phyloP scores from a whole-genome alignment of 2,888 invertebrate species.

The Lepidochitona cinerea region DNA sequence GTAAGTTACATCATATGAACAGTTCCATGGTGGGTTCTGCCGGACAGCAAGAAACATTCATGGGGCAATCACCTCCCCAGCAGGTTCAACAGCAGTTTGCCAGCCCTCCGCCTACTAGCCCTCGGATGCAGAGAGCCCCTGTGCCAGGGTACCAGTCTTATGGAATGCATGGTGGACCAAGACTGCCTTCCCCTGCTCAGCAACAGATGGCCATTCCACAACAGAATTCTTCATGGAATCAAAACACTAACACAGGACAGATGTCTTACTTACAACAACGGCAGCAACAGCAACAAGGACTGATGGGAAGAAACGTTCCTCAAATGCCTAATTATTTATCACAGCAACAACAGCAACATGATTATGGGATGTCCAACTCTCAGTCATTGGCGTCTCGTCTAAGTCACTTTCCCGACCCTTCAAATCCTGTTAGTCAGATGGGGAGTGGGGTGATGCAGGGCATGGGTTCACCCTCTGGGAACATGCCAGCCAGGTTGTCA shows the following conservation, averaged over 20 bases:
- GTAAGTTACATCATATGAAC: slow-evolving; percentile 28
- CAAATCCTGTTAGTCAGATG: not conserved
- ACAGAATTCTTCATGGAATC: slow-evolving; percentile 40
- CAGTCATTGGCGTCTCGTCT: not conserved
- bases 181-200: slow-evolving; percentile 43
- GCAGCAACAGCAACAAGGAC: slow-evolving; percentile 19
- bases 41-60: slow-evolving; percentile 23
- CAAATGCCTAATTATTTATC: slow-evolving; percentile 11
- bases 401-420: not conserved
- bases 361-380: not conserved
- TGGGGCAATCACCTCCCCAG: slow-evolving; percentile 25
- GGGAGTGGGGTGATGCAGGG: not conserved
- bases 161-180: slow-evolving; percentile 26
- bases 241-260: slow-evolving; percentile 32
- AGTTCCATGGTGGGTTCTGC: slow-evolving; percentile 26
- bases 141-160: slow-evolving; percentile 6
- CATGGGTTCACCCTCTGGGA: not conserved
- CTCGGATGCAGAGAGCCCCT: slow-evolving; percentile 30
- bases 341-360: slow-evolving; percentile 22
- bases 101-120: slow-evolving; percentile 42
- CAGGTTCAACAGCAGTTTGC: slow-evolving; percentile 44
- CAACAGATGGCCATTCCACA: slow-evolving; percentile 38
- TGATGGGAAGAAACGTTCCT: slow-evolving; percentile 22
- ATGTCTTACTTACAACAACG: slow-evolving; percentile 22
- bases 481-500: not conserved